Percentiles rank a stretch among this genome's conserved stretches.
These are phyloP conservation scores for Eolophus roseicapilla DNA, from an alignment of 2,113 vertebrate species.

Conservation along the genomic window DNA sequence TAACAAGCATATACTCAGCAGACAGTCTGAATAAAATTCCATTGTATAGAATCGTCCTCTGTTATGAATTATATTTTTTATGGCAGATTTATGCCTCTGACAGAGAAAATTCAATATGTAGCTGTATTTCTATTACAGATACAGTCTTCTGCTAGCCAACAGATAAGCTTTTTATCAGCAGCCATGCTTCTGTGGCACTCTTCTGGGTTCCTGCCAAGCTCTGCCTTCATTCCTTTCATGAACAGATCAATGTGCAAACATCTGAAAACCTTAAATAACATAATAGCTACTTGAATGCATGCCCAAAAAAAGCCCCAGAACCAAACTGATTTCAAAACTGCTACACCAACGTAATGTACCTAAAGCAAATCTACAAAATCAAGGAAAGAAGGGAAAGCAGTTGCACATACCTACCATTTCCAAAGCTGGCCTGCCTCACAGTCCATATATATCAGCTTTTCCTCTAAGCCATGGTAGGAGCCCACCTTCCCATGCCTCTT, in stretches of 20 bases:
- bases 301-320: neutral
- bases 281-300: neutral
- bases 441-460: neutral
- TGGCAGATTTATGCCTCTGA: slow-evolving; percentile 15
- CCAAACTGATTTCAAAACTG: neutral
- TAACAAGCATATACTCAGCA: neutral
- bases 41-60: neutral
- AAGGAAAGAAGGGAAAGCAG: neutral
- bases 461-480: neutral
- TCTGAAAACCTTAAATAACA: slow-evolving; percentile 22
- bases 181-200: neutral
- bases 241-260: slow-evolving; percentile 27
- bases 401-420: neutral
- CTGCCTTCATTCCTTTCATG: neutral
- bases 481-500: neutral
- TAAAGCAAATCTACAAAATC: neutral
- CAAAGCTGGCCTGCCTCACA: neutral
- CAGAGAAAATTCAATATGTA: slow-evolving; percentile 19
- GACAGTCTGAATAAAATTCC: slow-evolving; percentile 1
- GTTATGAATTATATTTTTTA: slow-evolving; percentile 8
- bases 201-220: slow-evolving; percentile 37
- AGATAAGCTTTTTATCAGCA: slow-evolving; percentile 61
- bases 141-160: slow-evolving; percentile 30
- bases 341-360: neutral
- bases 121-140: slow-evolving; percentile 26